phyloP scores from a whole-genome alignment of 2,888 invertebrate genomes.

The Boloria euphrosyne region DNA sequence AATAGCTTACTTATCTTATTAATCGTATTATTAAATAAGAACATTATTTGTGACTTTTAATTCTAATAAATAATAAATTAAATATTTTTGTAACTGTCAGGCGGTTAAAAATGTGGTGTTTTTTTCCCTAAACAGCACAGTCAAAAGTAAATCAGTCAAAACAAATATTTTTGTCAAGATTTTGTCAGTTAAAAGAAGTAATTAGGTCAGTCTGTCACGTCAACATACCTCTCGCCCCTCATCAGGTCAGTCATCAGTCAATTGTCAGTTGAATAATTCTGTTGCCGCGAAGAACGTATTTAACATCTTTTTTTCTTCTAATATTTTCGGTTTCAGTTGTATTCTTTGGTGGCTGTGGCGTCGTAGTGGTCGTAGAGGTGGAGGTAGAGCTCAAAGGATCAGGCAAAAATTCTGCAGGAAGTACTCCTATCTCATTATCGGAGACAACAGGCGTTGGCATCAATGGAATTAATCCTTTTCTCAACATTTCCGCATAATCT shows the following conservation, averaged over 20 bases:
- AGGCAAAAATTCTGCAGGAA: constrained; percentile 68
- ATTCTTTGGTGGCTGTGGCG: constrained; percentile 53
- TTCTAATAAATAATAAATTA: no score
- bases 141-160: constrained; percentile 11
- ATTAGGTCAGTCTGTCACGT: constrained; percentile 26
- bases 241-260: constrained; percentile 55
- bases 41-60: no score
- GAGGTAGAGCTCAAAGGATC: constrained; percentile 47
- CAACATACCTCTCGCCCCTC: constrained; percentile 48
- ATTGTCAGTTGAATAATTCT: constrained; percentile 74
- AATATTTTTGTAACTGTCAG: no score
- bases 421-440: constrained; percentile 72
- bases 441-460: constrained; percentile 67
- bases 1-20: neutral
- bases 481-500: constrained; percentile 56
- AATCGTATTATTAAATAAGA: neutral
- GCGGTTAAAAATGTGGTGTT: no score
- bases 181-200: neutral
- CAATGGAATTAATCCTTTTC: constrained; percentile 57
- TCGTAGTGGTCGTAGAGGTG: constrained; percentile 50
- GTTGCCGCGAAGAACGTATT: constrained; percentile 76
- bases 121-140: neutral
- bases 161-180: constrained; percentile 1
- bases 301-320: constrained; percentile 68
- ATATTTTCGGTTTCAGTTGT: constrained; percentile 55